Conservation (phyloP, 2,797 vertebrate species). For the Malacoctenus gilli region DNA sequence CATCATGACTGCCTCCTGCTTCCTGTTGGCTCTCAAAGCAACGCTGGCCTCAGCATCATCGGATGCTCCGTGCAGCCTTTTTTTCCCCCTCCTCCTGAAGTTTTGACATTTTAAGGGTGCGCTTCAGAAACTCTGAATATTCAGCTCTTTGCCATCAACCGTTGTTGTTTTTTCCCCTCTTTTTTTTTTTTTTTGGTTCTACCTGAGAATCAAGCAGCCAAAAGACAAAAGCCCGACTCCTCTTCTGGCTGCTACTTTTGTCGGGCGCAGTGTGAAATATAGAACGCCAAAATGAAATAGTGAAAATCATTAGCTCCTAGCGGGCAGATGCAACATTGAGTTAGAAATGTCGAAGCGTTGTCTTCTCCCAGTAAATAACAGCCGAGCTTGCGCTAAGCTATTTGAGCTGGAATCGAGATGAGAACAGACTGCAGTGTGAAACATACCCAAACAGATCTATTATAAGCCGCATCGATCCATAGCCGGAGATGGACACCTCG, state of each 20-base stretch:
- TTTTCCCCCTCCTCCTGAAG: slow-evolving; percentile 37
- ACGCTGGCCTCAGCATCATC: slow-evolving; percentile 32
- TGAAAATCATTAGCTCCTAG: slow-evolving; percentile 36
- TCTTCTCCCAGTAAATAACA: slow-evolving; percentile 47
- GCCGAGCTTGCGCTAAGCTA: slow-evolving; percentile 41
- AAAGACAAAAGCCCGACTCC: too few relatives aligned
- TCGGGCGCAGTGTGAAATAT: slow-evolving; percentile 30
- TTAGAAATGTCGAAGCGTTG: slow-evolving; percentile 27
- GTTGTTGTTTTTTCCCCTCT: slow-evolving; percentile 15
- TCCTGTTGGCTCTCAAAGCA: slow-evolving; percentile 16
- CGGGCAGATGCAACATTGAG: slow-evolving; percentile 15
- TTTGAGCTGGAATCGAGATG: slow-evolving; percentile 55
- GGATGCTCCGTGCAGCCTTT: slow-evolving; percentile 19
- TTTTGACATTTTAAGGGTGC: slow-evolving; percentile 15
- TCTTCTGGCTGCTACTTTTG: slow-evolving; percentile 10
- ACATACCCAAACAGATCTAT: slow-evolving; percentile 70
- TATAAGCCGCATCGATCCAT: slow-evolving; percentile 70
- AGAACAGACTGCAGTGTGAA: slow-evolving; percentile 50
- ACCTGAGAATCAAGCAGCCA: neutral
- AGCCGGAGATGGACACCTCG: slow-evolving; percentile 58
- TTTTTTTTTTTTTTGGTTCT: slow-evolving; percentile 1
- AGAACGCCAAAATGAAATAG: too few relatives aligned
- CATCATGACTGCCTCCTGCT: slow-evolving; percentile 15
- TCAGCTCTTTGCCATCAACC: slow-evolving; percentile 2
- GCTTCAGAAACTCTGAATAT: slow-evolving; percentile 24